These are phyloP conservation scores for Cordilura impudica DNA, from an alignment of 2,888 invertebrate genomes.

Conservation along the genomic window DNA sequence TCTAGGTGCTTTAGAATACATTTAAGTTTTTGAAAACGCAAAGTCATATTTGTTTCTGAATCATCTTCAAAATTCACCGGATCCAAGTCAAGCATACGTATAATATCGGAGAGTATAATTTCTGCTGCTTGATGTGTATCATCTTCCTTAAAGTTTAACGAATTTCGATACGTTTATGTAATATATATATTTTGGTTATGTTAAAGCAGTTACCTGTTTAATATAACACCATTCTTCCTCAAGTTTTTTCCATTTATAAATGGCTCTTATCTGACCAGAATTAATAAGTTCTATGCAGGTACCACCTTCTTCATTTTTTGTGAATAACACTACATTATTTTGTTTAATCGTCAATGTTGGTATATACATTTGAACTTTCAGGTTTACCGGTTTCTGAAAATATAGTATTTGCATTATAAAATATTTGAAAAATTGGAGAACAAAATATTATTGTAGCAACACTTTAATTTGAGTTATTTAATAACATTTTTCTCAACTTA, in stretches of 20 bases:
- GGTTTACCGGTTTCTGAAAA: constrained; percentile 62
- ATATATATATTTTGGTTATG: neutral
- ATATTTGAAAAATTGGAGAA: too few species aligned
- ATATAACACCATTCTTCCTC: constrained; percentile 55
- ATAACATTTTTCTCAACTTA: too few species aligned
- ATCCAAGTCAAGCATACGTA: constrained; percentile 67
- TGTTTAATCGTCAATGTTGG: constrained; percentile 68
- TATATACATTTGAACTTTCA: constrained; percentile 64
- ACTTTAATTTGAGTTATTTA: too few species aligned
- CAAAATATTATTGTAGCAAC: too few species aligned
- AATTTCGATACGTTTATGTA: neutral
- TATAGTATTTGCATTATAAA: neutral
- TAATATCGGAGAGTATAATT: constrained; percentile 70
- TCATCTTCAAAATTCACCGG: constrained; percentile 39
- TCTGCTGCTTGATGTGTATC: constrained; percentile 64
- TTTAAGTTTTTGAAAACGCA: constrained; percentile 68
- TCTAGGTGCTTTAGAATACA: constrained; percentile 64
- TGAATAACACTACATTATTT: constrained; percentile 69
- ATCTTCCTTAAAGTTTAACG: constrained; percentile 61
- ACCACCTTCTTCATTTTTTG: constrained; percentile 63
- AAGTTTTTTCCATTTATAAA: constrained; percentile 70
- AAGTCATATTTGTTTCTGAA: constrained; percentile 66
- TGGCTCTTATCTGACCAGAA: constrained; percentile 65
- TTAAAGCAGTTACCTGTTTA: neutral
- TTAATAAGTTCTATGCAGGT: constrained; percentile 66